These are phyloP conservation scores for Orthosia incerta DNA, from an alignment of 2,888 invertebrate species.

Conservation along the genomic window DNA sequence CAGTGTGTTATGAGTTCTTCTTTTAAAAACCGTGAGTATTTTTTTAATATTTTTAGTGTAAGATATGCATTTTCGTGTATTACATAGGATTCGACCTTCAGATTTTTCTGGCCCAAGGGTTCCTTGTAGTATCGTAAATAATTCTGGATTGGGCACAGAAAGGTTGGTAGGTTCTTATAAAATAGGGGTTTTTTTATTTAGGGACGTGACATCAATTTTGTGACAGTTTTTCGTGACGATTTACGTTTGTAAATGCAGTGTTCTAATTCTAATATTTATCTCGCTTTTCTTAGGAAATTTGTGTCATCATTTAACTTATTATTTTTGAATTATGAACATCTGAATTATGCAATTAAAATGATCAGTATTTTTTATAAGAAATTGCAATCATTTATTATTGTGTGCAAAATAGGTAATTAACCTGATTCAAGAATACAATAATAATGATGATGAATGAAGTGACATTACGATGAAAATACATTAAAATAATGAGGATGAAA, in stretches of 20 bases:
- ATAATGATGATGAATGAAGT: too few species aligned
- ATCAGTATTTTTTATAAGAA: slow-evolving; percentile 10
- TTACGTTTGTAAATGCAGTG: slow-evolving; percentile 18
- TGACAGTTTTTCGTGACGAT: slow-evolving; percentile 1
- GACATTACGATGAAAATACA: slow-evolving; percentile 33
- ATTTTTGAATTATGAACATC: neutral
- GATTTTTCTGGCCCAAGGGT: slow-evolving; percentile 57
- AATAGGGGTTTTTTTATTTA: slow-evolving; percentile 48
- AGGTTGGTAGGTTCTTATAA: slow-evolving; percentile 51
- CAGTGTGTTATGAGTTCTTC: slow-evolving; percentile 53
- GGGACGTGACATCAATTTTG: slow-evolving; percentile 15
- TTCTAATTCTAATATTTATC: slow-evolving; percentile 2
- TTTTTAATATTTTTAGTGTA: slow-evolving; percentile 20
- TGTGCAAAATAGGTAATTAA: slow-evolving; percentile 48
- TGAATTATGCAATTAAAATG: neutral
- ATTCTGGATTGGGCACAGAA: slow-evolving; percentile 50
- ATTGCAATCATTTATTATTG: slow-evolving; percentile 18
- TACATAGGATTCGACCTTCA: slow-evolving; percentile 61
- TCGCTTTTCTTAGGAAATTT: neutral
- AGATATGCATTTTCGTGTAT: slow-evolving; percentile 55
- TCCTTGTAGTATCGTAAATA: slow-evolving; percentile 63
- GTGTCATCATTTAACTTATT: neutral
- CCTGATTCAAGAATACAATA: slow-evolving; percentile 29
- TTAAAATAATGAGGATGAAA: slow-evolving; percentile 31
- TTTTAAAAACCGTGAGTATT: slow-evolving; percentile 55